phyloP scores from a whole-genome alignment of 2,797 vertebrate genomes.

The Monodelphis domestica region DNA sequence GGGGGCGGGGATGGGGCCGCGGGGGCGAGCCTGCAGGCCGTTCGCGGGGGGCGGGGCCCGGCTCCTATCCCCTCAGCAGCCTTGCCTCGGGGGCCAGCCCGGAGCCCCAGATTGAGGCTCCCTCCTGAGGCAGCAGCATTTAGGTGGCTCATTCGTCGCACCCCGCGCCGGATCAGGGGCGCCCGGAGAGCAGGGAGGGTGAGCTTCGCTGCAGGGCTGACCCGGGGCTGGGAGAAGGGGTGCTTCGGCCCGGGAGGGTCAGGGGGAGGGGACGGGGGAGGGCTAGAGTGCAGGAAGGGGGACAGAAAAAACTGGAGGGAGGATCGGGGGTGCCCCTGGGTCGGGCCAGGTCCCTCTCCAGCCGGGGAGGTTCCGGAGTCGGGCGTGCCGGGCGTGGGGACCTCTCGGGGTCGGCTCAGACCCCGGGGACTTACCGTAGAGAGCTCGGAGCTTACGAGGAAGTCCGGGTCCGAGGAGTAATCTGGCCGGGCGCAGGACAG shows the following conservation, averaged over 20 bases:
- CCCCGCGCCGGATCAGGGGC: too few relatives aligned
- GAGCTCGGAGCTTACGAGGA: not conserved
- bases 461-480: not conserved
- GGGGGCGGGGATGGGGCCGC: not conserved
- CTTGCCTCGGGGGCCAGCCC: not conserved
- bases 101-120: not conserved
- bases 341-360: too few relatives aligned
- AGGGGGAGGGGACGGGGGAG: too few relatives aligned
- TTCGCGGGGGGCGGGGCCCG: too few relatives aligned
- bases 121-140: not conserved
- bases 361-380: not conserved
- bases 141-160: slow-evolving; percentile 2
- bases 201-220: not conserved
- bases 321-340: not conserved
- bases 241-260: not conserved
- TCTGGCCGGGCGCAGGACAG: not conserved
- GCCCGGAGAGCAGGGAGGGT: not conserved
- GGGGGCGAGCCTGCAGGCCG: slow-evolving; percentile 13
- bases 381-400: not conserved
- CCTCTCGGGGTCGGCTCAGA: not conserved
- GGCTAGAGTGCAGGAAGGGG: not conserved
- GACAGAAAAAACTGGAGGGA: not conserved
- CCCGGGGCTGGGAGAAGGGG: not conserved
- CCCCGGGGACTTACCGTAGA: not conserved
- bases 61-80: not conserved